Percentiles rank a stretch among this genome's conserved stretches.
Evolutionary conservation across 2,113 vertebrate genomes (phyloP).

Genomic region (Leucopsar rothschildi): DNA sequence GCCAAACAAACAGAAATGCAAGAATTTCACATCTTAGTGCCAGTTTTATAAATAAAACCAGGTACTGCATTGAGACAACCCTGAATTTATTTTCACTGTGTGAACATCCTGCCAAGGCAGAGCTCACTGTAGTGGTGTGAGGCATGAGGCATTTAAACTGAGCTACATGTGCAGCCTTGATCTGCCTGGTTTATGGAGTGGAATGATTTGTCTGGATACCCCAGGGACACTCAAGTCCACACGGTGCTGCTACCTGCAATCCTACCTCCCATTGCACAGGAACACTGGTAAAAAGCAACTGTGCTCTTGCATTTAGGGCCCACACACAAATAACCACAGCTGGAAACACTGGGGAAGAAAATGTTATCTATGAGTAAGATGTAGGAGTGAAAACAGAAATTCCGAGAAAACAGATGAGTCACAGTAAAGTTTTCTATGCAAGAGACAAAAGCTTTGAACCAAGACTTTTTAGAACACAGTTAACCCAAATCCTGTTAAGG

Average conservation of each 20-base stretch:
- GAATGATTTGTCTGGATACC: not conserved
- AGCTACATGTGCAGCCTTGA: not conserved
- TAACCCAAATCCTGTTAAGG: not conserved
- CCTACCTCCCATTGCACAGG: not conserved
- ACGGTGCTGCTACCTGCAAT: rapidly evolving
- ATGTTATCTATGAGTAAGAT: not conserved
- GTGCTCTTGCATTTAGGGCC: not conserved
- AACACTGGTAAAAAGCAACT: not conserved
- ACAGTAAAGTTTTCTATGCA: not conserved
- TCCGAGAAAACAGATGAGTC: not conserved
- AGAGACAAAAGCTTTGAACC: not conserved
- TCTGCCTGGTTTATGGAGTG: not conserved
- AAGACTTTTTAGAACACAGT: not conserved
- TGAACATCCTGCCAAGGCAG: not conserved
- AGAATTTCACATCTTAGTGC: not conserved
- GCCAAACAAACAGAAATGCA: not conserved
- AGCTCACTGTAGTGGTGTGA: not conserved
- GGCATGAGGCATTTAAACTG: not conserved
- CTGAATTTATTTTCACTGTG: not conserved
- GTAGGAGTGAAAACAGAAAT: not conserved
- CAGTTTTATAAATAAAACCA: not conserved
- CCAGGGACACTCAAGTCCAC: not conserved
- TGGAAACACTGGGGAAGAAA: not conserved
- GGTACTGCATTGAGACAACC: not conserved
- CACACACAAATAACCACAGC: not conserved